A percentile compares a stretch with the other conserved stretches of the same genome.
Evolutionary conservation across 2,888 invertebrate species (phyloP).

Genomic region (Sinodicranocentrus sp.): DNA sequence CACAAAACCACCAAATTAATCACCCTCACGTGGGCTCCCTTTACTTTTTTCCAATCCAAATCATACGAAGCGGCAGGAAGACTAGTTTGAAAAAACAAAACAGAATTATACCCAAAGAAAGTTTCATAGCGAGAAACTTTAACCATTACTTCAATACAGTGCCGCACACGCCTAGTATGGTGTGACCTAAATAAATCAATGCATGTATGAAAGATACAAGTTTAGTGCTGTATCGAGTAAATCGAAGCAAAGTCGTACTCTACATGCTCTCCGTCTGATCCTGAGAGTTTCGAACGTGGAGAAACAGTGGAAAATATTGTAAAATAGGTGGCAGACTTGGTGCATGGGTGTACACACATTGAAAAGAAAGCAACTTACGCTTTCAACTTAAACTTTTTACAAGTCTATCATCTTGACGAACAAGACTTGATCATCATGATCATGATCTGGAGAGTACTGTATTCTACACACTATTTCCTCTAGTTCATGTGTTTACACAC

Average conservation of each 20-base stretch:
- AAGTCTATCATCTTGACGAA: slow-evolving; percentile 48
- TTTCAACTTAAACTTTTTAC: slow-evolving; percentile 35
- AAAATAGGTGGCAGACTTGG: no score
- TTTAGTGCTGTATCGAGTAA: not conserved
- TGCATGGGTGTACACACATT: no score
- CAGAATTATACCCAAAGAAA: slow-evolving; percentile 46
- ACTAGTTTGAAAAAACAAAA: slow-evolving; percentile 56
- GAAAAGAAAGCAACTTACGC: not conserved
- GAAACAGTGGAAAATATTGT: no score
- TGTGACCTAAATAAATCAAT: slow-evolving; percentile 65
- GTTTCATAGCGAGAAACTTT: slow-evolving; percentile 42
- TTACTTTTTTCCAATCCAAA: slow-evolving; percentile 17
- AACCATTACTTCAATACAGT: slow-evolving; percentile 46
- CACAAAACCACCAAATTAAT: slow-evolving; percentile 59
- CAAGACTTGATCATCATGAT: slow-evolving; percentile 37
- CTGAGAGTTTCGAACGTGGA: not conserved
- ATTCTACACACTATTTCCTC: slow-evolving; percentile 1
- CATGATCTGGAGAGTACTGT: slow-evolving; percentile 2
- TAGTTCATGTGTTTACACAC: slow-evolving; percentile 20
- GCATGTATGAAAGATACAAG: slow-evolving; percentile 34
- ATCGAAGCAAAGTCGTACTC: not conserved
- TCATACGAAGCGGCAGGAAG: not conserved
- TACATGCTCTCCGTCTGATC: no score
- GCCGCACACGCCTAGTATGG: slow-evolving; percentile 22
- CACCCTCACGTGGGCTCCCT: slow-evolving; percentile 51